phyloP scores from a whole-genome alignment of 2,113 vertebrate species.

The Malurus cyaneus region DNA sequence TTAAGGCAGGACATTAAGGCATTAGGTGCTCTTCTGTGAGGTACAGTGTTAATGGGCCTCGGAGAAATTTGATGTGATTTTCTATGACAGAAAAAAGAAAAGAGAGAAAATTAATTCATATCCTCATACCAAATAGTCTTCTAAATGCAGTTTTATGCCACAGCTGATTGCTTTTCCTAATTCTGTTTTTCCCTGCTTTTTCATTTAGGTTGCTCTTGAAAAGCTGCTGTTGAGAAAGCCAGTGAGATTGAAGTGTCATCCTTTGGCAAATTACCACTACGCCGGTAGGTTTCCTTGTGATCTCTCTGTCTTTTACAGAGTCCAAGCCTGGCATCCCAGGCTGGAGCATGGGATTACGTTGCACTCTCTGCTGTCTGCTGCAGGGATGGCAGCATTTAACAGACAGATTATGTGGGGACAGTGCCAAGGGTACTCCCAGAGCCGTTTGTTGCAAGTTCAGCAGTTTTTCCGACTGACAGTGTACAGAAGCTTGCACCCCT shows the following conservation, averaged over 20 bases:
- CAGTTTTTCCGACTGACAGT: neutral
- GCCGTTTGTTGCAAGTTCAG: neutral
- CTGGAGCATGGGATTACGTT: neutral
- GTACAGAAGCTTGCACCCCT: neutral
- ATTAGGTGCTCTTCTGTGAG: neutral
- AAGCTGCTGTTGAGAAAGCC: conserved; percentile 81
- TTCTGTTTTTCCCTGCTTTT: neutral
- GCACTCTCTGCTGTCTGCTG: conserved; percentile 22
- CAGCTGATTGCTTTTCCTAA: conserved; percentile 3
- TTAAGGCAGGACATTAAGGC: neutral
- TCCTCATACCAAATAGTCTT: neutral
- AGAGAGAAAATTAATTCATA: neutral
- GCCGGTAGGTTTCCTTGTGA: conserved; percentile 75
- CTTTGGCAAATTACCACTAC: conserved; percentile 86
- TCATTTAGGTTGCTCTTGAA: conserved; percentile 80
- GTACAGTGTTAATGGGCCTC: neutral
- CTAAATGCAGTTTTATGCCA: neutral
- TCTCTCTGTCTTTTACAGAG: neutral
- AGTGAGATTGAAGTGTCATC: conserved; percentile 77
- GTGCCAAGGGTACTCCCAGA: neutral
- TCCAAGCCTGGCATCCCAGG: neutral
- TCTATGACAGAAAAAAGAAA: neutral
- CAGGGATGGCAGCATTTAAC: neutral
- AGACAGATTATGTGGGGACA: neutral
- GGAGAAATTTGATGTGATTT: neutral